A percentile compares a stretch with the other conserved stretches of the same genome.
Conservation (phyloP, 2,113 vertebrate genomes). For the Tragelaphus scriptus region DNA sequence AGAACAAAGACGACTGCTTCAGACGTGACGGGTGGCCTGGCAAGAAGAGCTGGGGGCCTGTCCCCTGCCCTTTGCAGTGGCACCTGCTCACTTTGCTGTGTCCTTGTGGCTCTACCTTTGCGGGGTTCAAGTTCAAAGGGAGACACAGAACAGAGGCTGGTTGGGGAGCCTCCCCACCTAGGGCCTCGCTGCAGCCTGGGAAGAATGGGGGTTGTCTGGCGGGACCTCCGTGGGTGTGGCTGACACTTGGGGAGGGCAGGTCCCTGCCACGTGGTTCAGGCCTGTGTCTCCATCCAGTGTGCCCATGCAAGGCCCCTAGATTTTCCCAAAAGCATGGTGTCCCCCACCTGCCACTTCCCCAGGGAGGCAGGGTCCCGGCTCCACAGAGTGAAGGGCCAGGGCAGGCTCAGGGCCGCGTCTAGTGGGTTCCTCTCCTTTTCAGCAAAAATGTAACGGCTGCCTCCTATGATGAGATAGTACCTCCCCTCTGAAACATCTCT, state of each 20-base stretch:
- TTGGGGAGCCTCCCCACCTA: not conserved
- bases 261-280: not conserved
- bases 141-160: not conserved
- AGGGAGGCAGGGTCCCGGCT: not conserved
- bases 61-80: too few relatives aligned
- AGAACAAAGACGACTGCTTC: not conserved
- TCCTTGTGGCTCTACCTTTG: not conserved
- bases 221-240: not conserved
- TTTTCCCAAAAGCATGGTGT: not conserved
- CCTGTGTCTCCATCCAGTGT: not conserved
- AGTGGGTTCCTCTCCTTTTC: not conserved
- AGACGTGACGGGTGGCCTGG: rapidly evolving
- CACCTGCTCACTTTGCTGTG: not conserved
- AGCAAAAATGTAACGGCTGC: not conserved
- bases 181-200: not conserved
- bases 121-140: not conserved
- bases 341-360: not conserved
- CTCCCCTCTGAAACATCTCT: not conserved
- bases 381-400: not conserved
- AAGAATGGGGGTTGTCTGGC: not conserved
- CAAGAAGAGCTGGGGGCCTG: not conserved
- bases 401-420: rapidly evolving
- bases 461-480: rapidly evolving
- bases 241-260: not conserved
- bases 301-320: not conserved